A percentile compares a stretch with the other conserved stretches of the same genome.
Evolutionary conservation across 2,888 invertebrate species (phyloP).

Genomic region (Apamea anceps): DNA sequence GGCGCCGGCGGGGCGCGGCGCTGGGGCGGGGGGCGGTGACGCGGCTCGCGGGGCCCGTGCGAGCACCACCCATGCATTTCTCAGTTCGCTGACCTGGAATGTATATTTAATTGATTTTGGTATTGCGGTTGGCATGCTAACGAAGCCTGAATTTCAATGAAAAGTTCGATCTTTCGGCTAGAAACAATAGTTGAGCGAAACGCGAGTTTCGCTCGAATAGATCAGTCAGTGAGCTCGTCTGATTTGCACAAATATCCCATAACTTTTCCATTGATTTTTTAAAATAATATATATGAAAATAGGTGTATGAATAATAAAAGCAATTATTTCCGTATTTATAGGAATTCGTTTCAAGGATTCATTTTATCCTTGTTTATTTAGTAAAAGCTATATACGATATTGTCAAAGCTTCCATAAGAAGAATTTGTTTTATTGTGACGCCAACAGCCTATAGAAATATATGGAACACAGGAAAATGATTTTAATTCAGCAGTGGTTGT

Average conservation of each 20-base stretch:
- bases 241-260: slow-evolving; percentile 4
- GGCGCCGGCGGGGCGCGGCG: slow-evolving; percentile 23
- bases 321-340: background rate
- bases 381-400: background rate
- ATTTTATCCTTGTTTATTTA: background rate
- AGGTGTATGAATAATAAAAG: background rate
- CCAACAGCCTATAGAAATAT: background rate
- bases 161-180: slow-evolving; percentile 74
- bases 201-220: slow-evolving; percentile 28
- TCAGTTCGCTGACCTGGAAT: slow-evolving; percentile 83
- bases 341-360: background rate
- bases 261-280: background rate
- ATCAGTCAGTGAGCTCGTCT: slow-evolving; percentile 27
- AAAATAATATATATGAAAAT: too few relatives aligned
- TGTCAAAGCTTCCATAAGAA: background rate
- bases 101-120: slow-evolving; percentile 85
- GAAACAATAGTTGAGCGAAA: slow-evolving; percentile 60
- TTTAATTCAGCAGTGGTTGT: slow-evolving; percentile 31
- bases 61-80: slow-evolving; percentile 79
- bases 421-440: slow-evolving; percentile 3
- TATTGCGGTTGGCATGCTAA: slow-evolving; percentile 78
- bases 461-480: slow-evolving; percentile 19
- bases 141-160: slow-evolving; percentile 75
- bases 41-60: slow-evolving; percentile 51
- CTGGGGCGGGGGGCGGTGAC: slow-evolving; percentile 12